Conservation (phyloP, 1,140 invertebrate genomes). For the Trachymyrmex septentrionalis region DNA sequence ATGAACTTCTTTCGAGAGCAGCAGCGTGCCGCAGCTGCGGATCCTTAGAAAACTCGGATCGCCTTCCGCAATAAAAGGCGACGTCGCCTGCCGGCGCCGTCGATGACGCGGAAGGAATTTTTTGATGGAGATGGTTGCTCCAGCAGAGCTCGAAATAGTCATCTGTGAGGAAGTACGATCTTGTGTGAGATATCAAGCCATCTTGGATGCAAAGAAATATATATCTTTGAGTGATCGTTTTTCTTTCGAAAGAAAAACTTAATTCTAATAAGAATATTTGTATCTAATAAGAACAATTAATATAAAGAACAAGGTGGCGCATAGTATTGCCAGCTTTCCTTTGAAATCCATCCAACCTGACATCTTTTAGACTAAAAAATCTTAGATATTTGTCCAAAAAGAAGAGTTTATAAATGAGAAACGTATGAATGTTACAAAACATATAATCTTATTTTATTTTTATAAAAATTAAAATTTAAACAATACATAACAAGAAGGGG, state of each 20-base stretch:
- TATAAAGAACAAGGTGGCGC: neutral
- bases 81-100: constrained; percentile 56
- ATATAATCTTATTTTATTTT: too few relatives aligned
- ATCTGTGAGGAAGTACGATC: neutral
- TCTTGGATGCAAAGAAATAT: neutral
- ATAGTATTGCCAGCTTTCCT: too few relatives aligned
- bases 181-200: constrained; percentile 17
- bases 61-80: constrained; percentile 60
- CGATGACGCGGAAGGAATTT: constrained; percentile 58
- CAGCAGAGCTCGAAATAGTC: constrained; percentile 43
- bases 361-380: too few relatives aligned
- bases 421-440: too few relatives aligned
- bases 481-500: too few relatives aligned
- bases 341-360: too few relatives aligned
- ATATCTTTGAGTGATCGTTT: neutral
- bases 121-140: constrained; percentile 54
- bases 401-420: too few relatives aligned
- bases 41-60: constrained; percentile 52
- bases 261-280: neutral
- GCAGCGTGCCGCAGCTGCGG: constrained; percentile 46
- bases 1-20: constrained; percentile 33
- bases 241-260: neutral
- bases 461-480: too few relatives aligned
- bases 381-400: too few relatives aligned
- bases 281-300: neutral